phyloP scores from a whole-genome alignment of 2,888 invertebrate genomes.

The Phytoseiulus persimilis region DNA sequence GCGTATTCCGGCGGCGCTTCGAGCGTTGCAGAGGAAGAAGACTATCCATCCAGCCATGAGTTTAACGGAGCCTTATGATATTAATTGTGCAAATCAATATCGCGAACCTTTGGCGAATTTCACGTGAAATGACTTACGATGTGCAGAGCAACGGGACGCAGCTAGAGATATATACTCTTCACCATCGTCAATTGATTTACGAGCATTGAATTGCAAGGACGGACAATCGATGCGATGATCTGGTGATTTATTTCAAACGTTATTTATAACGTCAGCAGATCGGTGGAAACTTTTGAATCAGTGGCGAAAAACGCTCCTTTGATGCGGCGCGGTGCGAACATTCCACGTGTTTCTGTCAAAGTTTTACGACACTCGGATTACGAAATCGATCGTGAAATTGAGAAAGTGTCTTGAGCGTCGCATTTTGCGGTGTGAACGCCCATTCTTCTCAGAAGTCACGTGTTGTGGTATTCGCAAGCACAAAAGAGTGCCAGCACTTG shows the following conservation, averaged over 20 bases:
- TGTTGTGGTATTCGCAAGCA: background rate
- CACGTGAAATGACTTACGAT: background rate
- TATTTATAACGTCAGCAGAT: background rate
- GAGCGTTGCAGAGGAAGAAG: no score
- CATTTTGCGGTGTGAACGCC: background rate
- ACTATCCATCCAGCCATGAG: no score
- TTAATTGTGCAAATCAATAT: background rate
- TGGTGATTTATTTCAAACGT: background rate
- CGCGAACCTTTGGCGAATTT: background rate
- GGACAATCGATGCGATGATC: background rate
- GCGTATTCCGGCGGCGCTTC: no score
- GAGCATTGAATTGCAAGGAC: background rate
- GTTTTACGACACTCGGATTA: background rate
- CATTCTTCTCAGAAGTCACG: background rate
- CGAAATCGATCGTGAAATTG: background rate
- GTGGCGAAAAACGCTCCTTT: background rate
- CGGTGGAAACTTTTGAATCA: background rate
- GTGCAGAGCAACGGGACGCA: background rate
- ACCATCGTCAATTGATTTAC: background rate
- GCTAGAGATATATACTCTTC: background rate
- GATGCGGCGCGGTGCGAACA: background rate
- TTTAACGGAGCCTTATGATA: background rate
- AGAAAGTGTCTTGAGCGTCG: background rate
- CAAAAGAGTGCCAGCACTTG: background rate
- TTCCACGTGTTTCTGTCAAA: background rate